These are phyloP conservation scores for Bombus vancouverensis DNA, from an alignment of 1,140 invertebrate genomes.

Conservation along the genomic window DNA sequence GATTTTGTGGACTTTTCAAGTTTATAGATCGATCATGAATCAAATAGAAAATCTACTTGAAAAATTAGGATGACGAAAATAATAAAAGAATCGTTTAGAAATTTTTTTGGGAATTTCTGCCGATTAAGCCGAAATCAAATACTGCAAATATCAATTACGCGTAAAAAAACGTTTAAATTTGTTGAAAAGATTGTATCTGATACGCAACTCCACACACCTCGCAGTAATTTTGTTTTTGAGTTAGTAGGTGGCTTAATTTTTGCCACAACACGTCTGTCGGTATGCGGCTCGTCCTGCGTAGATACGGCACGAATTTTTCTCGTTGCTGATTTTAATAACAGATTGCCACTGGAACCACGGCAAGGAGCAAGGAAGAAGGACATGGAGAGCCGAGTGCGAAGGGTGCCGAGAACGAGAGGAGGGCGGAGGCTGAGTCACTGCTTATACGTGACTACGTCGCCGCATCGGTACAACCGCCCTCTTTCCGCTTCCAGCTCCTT, in stretches of 20 bases:
- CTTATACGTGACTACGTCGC: slow-evolving; percentile 79
- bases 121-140: not conserved
- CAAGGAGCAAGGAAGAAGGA: slow-evolving; percentile 22
- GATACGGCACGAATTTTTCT: slow-evolving; percentile 83
- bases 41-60: too few relatives aligned
- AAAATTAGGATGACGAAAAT: not conserved
- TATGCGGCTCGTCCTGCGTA: slow-evolving; percentile 63
- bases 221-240: slow-evolving; percentile 74
- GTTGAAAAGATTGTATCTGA: not conserved
- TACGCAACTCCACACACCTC: not conserved
- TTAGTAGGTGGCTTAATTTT: slow-evolving; percentile 80
- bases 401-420: slow-evolving; percentile 5
- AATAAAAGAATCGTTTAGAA: not conserved
- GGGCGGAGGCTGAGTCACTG: slow-evolving; percentile 75
- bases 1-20: not conserved
- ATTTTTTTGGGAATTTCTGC: not conserved
- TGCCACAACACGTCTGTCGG: slow-evolving; percentile 79
- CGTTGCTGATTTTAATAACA: slow-evolving; percentile 83
- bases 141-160: not conserved
- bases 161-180: not conserved
- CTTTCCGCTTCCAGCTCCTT: not conserved
- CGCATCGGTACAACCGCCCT: slow-evolving; percentile 44
- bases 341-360: slow-evolving; percentile 74
- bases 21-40: not conserved
- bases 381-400: slow-evolving; percentile 20